phyloP scores from a whole-genome alignment of 2,797 vertebrate genomes.

The Otus scops region DNA sequence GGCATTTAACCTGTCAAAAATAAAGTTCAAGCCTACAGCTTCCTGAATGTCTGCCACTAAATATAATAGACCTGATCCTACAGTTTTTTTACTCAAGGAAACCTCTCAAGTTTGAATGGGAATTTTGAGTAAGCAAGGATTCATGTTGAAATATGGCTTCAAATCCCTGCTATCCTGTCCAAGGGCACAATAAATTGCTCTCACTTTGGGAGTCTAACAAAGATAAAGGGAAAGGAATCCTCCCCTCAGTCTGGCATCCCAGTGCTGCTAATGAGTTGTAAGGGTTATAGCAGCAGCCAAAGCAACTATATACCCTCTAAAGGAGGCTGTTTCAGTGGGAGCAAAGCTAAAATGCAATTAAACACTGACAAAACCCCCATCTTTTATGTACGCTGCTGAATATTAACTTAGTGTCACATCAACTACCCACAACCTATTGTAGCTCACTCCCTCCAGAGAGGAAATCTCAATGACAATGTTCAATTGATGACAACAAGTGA shows the following conservation, averaged over 20 bases:
- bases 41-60: not conserved
- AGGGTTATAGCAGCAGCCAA: conserved; percentile 10
- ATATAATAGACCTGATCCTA: not conserved
- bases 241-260: conserved; percentile 51
- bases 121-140: conserved; percentile 11
- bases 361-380: not conserved
- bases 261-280: not conserved
- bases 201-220: not conserved
- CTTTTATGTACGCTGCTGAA: not conserved
- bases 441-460: not conserved
- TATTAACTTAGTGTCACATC: not conserved
- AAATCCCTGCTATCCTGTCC: not conserved
- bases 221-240: conserved; percentile 50
- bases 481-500: not conserved
- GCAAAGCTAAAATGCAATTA: not conserved
- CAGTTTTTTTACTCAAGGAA: not conserved
- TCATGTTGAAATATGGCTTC: not conserved
- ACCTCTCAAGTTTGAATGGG: not conserved
- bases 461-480: not conserved
- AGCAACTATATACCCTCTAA: not conserved
- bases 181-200: conserved; percentile 46
- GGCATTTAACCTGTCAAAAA: not conserved
- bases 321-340: not conserved
- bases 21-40: not conserved
- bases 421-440: not conserved